Conservation (phyloP, 2,113 vertebrate genomes). For the Leptocoma aspasia region DNA sequence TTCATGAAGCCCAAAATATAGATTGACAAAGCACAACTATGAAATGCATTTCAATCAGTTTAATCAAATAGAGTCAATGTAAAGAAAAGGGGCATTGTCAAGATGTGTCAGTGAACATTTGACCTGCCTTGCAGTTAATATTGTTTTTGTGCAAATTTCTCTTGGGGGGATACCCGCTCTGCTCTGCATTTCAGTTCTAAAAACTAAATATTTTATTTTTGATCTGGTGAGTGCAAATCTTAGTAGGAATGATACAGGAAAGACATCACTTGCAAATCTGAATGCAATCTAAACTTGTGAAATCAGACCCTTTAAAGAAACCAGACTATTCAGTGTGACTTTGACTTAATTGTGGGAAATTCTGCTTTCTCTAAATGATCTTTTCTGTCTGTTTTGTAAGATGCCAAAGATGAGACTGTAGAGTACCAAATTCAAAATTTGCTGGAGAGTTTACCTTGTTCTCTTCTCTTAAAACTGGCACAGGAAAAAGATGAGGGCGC, state of each 20-base stretch:
- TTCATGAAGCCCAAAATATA: slow-evolving; percentile 52
- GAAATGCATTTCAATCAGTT: slow-evolving; percentile 65
- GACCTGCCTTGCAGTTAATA: slow-evolving; percentile 56
- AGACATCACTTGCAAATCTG: neutral
- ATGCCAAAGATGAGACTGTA: neutral
- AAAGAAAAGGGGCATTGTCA: slow-evolving; percentile 64
- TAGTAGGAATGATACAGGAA: neutral
- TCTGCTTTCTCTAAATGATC: neutral
- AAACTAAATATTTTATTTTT: neutral
- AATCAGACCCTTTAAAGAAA: neutral
- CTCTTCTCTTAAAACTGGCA: neutral
- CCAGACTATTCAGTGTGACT: neutral
- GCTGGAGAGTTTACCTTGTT: neutral
- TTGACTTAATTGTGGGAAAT: neutral
- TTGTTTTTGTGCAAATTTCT: slow-evolving; percentile 37
- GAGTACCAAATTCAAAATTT: neutral
- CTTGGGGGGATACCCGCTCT: neutral
- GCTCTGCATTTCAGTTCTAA: neutral
- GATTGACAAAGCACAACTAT: slow-evolving; percentile 66
- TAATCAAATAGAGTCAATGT: slow-evolving; percentile 62
- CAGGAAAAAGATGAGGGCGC: neutral
- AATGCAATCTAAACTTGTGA: neutral
- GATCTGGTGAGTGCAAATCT: neutral
- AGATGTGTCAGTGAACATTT: slow-evolving; percentile 65
- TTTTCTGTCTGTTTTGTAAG: neutral